Conservation (phyloP, 2,888 invertebrate genomes). For the Mellilla xanthometata region DNA sequence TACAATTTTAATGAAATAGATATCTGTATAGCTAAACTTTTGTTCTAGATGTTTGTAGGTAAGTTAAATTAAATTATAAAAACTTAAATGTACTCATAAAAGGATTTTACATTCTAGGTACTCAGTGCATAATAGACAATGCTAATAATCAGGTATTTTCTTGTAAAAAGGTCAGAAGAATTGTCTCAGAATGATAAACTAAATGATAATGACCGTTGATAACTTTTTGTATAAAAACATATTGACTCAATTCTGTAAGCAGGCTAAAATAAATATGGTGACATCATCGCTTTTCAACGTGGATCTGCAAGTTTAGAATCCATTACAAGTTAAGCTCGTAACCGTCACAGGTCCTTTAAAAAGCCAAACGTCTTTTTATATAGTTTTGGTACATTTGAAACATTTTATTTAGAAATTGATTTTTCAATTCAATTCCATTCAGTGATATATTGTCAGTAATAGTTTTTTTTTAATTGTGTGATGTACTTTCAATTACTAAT, state of each 20-base stretch:
- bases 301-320: slow-evolving; percentile 15
- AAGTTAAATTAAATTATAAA: too few relatives aligned
- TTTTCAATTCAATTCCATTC: too few relatives aligned
- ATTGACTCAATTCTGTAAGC: slow-evolving; percentile 34
- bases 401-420: too few relatives aligned
- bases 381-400: background rate
- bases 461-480: too few relatives aligned
- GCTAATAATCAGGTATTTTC: background rate
- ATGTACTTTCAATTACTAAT: too few relatives aligned
- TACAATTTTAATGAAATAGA: too few relatives aligned
- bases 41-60: background rate
- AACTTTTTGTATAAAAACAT: slow-evolving; percentile 38
- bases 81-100: background rate
- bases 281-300: slow-evolving; percentile 44
- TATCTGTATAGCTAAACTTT: background rate
- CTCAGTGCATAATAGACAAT: too few relatives aligned
- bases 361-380: background rate
- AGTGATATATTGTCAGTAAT: too few relatives aligned
- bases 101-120: background rate
- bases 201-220: slow-evolving; percentile 30
- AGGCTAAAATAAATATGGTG: slow-evolving; percentile 44
- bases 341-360: slow-evolving; percentile 6
- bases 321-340: slow-evolving; percentile 25
- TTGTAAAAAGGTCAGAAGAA: background rate
- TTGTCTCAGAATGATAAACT: background rate